Evolutionary conservation across 2,797 vertebrate species (phyloP).

Genomic region (Chelonia mydas): DNA sequence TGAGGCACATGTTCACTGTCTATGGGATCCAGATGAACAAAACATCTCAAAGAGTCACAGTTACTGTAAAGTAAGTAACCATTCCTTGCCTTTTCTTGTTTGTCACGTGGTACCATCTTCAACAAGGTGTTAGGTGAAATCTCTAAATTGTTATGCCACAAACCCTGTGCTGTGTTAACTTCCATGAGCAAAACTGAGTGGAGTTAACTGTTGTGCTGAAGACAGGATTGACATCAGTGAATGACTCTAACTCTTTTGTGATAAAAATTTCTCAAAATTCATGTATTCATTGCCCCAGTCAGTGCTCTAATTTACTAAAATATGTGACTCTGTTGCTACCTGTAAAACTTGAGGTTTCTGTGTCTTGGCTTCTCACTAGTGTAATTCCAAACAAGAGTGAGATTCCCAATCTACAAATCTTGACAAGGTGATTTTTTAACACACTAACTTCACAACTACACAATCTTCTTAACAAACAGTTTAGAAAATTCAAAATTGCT

Average conservation of each 20-base stretch:
- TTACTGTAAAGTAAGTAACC: not conserved
- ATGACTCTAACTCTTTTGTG: not conserved
- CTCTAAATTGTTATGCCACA: not conserved
- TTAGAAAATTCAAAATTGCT: too few species aligned
- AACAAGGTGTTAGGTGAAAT: not conserved
- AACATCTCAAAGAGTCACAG: not conserved
- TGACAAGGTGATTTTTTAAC: too few species aligned
- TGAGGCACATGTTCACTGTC: not conserved
- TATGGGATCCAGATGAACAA: fast-evolving
- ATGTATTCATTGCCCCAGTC: not conserved
- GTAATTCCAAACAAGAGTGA: too few species aligned
- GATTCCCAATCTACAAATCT: too few species aligned
- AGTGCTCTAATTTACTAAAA: too few species aligned
- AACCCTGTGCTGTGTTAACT: not conserved
- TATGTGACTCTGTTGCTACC: too few species aligned
- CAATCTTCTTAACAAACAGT: too few species aligned
- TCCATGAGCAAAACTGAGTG: too few species aligned
- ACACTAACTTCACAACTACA: too few species aligned
- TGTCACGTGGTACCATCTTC: not conserved
- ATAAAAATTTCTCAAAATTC: not conserved
- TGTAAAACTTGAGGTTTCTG: too few species aligned
- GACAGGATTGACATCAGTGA: not conserved
- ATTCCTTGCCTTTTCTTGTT: fast-evolving
- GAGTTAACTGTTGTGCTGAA: not conserved
- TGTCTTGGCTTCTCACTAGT: too few species aligned